A percentile compares a stretch with the other conserved stretches of the same genome.
Conservation (phyloP, 2,797 vertebrate genomes). For the Fringilla coelebs region DNA sequence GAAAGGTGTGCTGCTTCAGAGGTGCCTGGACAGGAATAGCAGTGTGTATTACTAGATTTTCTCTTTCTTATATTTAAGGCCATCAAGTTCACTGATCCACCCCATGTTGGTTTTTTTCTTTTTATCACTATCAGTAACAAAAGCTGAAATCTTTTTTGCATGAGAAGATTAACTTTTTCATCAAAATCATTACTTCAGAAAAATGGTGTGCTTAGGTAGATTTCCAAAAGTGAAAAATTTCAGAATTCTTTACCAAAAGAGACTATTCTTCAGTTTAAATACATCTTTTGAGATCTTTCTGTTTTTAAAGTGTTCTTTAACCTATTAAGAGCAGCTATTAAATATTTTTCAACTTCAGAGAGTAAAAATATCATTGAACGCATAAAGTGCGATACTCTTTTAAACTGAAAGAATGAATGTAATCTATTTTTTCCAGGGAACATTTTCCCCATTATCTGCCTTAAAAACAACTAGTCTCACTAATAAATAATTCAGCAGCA, state of each 20-base stretch:
- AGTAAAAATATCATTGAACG: background rate
- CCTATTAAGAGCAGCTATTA: background rate
- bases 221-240: background rate
- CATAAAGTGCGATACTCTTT: background rate
- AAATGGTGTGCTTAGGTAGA: background rate
- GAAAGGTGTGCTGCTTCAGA: background rate
- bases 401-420: background rate
- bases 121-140: background rate
- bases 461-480: constrained; percentile 22
- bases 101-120: background rate
- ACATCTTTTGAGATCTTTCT: background rate
- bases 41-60: background rate
- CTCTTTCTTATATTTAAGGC: background rate
- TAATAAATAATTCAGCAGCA: constrained; percentile 53
- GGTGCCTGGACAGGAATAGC: background rate
- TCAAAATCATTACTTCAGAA: background rate
- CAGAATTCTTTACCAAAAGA: background rate
- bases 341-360: background rate
- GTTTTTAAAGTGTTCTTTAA: background rate
- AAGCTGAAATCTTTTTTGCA: background rate
- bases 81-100: background rate
- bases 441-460: constrained; percentile 6
- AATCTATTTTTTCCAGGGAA: constrained; percentile 25
- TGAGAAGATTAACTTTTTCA: background rate
- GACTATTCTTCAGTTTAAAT: background rate